phyloP scores from a whole-genome alignment of 2,888 invertebrate species.

The Oxycera nigricornis region DNA sequence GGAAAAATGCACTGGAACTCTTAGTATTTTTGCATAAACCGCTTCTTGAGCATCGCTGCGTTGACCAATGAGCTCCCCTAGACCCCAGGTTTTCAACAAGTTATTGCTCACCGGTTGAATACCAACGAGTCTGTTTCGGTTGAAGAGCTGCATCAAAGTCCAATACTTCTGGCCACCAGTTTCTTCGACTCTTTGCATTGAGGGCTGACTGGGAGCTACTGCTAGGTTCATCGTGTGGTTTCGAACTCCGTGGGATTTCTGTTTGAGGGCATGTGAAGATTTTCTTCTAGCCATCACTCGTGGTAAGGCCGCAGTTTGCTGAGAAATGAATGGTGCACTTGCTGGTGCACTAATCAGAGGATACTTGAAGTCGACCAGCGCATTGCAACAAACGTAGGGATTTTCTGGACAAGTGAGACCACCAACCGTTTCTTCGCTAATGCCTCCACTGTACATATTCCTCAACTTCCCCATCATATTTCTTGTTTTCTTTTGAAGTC shows the following conservation, averaged over 20 bases:
- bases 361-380: too few relatives aligned
- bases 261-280: neutral
- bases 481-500: neutral
- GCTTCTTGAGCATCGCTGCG: neutral
- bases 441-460: neutral
- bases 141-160: neutral
- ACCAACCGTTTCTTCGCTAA: neutral
- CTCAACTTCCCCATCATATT: neutral
- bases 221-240: neutral
- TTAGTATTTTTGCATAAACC: neutral
- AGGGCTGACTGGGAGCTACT: neutral
- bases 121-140: neutral
- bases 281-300: too few relatives aligned
- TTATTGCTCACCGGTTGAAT: neutral
- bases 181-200: neutral
- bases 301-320: neutral
- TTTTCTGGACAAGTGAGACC: neutral
- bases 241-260: neutral
- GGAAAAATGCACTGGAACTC: neutral
- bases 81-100: neutral
- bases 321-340: too few relatives aligned
- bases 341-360: too few relatives aligned
- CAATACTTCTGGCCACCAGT: neutral
- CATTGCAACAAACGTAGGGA: neutral
- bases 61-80: neutral